Percentiles rank a stretch among this genome's conserved stretches.
phyloP scores from a whole-genome alignment of 2,797 vertebrate species.

The Myoxocephalus aenaeus region DNA sequence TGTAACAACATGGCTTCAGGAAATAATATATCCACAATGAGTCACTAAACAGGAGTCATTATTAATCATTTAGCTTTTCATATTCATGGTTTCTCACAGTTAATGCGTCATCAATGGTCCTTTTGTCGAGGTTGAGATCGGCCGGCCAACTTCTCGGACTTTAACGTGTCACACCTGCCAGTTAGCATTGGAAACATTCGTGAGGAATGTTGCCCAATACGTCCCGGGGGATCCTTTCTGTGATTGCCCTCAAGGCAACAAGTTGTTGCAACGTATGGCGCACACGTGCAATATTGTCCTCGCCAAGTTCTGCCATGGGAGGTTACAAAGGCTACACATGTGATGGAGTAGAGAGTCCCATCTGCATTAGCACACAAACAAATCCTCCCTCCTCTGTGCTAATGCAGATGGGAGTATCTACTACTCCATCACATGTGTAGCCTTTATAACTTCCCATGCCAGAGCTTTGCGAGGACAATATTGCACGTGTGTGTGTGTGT shows the following conservation, averaged over 20 bases:
- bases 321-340: background rate
- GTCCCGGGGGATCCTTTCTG: background rate
- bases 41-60: constrained; percentile 21
- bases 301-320: background rate
- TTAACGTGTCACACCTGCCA: constrained; percentile 39
- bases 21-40: background rate
- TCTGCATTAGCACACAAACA: background rate
- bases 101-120: constrained; percentile 50
- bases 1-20: background rate
- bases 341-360: background rate
- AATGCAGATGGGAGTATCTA: background rate
- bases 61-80: constrained; percentile 39
- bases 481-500: background rate
- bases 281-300: background rate
- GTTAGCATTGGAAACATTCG: constrained; percentile 5
- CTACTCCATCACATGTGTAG: background rate
- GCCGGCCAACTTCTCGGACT: constrained; percentile 41
- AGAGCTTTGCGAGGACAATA: background rate
- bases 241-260: background rate
- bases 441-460: background rate
- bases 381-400: background rate
- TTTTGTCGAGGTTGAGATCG: constrained; percentile 52
- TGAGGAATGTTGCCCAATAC: background rate
- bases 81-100: constrained; percentile 22
- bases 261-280: background rate